Evolutionary conservation across 2,113 vertebrate genomes (phyloP), one percentile per base, ranked within the genome.

Genomic region (Ochotona curzoniae): DNA sequence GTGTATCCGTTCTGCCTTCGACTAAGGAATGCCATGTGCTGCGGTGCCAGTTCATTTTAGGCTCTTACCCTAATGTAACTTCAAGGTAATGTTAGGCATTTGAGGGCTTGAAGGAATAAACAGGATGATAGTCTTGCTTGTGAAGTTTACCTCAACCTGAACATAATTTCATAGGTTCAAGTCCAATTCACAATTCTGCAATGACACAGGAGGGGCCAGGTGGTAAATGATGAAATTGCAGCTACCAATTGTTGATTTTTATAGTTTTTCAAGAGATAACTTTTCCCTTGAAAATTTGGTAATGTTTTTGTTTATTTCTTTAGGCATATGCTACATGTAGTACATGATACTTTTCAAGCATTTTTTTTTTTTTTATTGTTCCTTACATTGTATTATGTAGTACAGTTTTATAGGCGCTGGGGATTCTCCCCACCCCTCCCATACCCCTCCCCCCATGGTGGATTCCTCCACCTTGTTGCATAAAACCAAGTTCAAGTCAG

Each of bases 31-130:
- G 64, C 69, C 69, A 38, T 87, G 51, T 78, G 78, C 91, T 49
- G n/a, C 82, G 88, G 38, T 95, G 3, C 32, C 30, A 32, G 51
- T 74, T 96, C 28, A 90, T 70, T 94, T 38, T 90, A 70, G 21
- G 18, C 32, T 57, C 69, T 64, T 90, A 35, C 57, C 51, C 51
- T 80, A 82, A 49, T 44, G 63, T 63, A 63, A 47, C 23, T 26
- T 67, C 26, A 74, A 66, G 67, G 2, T 69, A 81, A 67, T 71
- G 44, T 0, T 64, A 85, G 64, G 28, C 32, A 26, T 94, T 82
- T 7, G 89, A 85, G 35, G 90, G 85, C 57, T 79, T 95, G 57
- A 81, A 87, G 74, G 47, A 44, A 44, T 60, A 81, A 83, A 87
- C 35, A 70, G 35, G 28, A 69, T 64, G 38, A 51, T 60, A 66